These are phyloP conservation scores for Gymnocheta viridis DNA, from an alignment of 2,888 invertebrate genomes.

Conservation along the genomic window DNA sequence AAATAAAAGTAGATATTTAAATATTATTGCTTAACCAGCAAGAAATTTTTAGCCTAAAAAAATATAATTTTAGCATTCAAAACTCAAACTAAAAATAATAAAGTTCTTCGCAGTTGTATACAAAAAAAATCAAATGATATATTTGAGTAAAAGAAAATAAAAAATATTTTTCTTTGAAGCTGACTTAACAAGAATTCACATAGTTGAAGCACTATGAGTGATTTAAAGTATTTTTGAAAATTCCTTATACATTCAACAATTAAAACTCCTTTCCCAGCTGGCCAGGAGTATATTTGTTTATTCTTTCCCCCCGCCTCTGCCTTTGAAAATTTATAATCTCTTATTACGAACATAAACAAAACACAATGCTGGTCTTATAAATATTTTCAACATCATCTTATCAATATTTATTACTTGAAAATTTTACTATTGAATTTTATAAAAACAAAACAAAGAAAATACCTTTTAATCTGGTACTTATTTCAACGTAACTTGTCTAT, in stretches of 20 bases:
- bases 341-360: neutral
- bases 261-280: neutral
- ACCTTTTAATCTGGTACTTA: conserved; percentile 47
- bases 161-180: too few relatives aligned
- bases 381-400: conserved; percentile 1
- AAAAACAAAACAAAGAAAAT: conserved; percentile 30
- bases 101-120: too few relatives aligned
- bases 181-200: too few relatives aligned
- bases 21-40: too few relatives aligned
- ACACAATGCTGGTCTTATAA: neutral
- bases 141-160: too few relatives aligned
- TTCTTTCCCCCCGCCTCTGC: neutral
- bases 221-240: neutral
- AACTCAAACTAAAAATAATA: too few relatives aligned
- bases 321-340: neutral
- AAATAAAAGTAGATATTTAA: too few relatives aligned
- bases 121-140: too few relatives aligned
- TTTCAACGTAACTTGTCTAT: neutral
- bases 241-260: too few relatives aligned
- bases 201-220: too few relatives aligned
- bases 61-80: too few relatives aligned
- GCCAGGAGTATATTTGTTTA: neutral
- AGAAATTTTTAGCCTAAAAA: too few relatives aligned
- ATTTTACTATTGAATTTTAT: neutral
- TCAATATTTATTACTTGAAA: conserved; percentile 40